Percentiles rank a stretch among this genome's conserved stretches.
These are phyloP conservation scores for Sciurus carolinensis DNA, from an alignment of 2,797 vertebrate species.

Conservation along the genomic window DNA sequence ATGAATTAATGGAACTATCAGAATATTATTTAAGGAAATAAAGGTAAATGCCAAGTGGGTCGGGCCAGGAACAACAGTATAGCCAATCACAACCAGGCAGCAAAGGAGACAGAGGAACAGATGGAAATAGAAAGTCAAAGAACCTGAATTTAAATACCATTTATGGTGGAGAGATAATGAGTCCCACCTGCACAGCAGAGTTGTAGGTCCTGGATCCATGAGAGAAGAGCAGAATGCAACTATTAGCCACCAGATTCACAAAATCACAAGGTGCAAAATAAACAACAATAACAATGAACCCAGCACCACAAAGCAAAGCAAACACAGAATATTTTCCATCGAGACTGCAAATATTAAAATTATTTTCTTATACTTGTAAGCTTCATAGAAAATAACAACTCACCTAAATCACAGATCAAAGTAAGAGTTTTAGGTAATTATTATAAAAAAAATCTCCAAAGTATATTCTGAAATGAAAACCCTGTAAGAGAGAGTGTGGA, in stretches of 20 bases:
- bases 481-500: background rate
- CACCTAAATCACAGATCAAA: background rate
- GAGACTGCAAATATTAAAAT: background rate
- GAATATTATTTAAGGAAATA: background rate
- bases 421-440: conserved; percentile 19
- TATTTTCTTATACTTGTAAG: background rate
- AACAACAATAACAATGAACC: background rate
- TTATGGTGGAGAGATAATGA: background rate
- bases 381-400: background rate
- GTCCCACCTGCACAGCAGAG: background rate
- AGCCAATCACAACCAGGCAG: background rate
- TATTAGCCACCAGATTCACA: background rate
- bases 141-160: background rate
- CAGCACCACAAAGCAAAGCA: background rate
- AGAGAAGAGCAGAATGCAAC: background rate
- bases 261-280: background rate
- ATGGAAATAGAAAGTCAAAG: background rate
- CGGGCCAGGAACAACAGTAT: background rate
- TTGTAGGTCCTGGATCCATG: background rate
- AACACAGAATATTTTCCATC: background rate
- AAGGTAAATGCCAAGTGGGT: background rate
- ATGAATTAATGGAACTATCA: no score
- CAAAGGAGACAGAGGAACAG: background rate
- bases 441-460: background rate
- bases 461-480: background rate